These are phyloP conservation scores for Anomalospiza imberbis DNA, from an alignment of 2,797 vertebrate genomes.

Conservation along the genomic window DNA sequence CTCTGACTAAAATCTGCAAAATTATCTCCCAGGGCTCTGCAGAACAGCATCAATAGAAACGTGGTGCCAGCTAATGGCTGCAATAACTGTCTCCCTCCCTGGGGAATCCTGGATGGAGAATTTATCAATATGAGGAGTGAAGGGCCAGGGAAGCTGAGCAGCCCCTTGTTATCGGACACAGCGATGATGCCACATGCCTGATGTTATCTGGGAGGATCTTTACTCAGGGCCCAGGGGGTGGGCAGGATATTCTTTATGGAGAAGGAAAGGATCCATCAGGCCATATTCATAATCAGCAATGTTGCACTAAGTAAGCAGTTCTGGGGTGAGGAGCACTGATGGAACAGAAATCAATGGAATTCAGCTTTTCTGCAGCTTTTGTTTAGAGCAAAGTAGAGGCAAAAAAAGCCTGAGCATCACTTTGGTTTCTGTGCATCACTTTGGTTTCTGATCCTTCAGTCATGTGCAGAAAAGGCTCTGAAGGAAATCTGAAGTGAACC, in stretches of 20 bases:
- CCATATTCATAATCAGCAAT: neutral
- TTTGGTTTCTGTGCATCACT: neutral
- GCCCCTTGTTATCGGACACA: neutral
- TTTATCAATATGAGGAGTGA: constrained; percentile 48
- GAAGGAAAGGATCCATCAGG: constrained; percentile 30
- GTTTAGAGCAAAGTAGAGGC: neutral
- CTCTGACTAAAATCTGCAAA: constrained; percentile 57
- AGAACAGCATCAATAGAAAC: constrained; percentile 52
- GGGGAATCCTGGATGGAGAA: constrained; percentile 55
- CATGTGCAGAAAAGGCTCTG: neutral
- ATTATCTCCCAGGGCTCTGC: constrained; percentile 56
- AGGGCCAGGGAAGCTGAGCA: constrained; percentile 41
- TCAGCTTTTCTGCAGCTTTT: constrained; percentile 44
- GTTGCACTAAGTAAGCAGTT: constrained; percentile 43
- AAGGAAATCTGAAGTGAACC: neutral
- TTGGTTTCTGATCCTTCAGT: neutral
- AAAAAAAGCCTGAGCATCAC: neutral
- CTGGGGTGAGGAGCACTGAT: constrained; percentile 25
- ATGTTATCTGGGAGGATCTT: constrained; percentile 46
- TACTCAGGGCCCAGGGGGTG: constrained; percentile 40
- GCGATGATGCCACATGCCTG: constrained; percentile 39
- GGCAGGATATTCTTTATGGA: constrained; percentile 7
- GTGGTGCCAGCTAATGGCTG: constrained; percentile 72
- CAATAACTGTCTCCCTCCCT: constrained; percentile 58
- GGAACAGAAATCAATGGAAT: constrained; percentile 60